phyloP scores from a whole-genome alignment of 2,797 vertebrate genomes.

The Sebastiscus albofasciatus region DNA sequence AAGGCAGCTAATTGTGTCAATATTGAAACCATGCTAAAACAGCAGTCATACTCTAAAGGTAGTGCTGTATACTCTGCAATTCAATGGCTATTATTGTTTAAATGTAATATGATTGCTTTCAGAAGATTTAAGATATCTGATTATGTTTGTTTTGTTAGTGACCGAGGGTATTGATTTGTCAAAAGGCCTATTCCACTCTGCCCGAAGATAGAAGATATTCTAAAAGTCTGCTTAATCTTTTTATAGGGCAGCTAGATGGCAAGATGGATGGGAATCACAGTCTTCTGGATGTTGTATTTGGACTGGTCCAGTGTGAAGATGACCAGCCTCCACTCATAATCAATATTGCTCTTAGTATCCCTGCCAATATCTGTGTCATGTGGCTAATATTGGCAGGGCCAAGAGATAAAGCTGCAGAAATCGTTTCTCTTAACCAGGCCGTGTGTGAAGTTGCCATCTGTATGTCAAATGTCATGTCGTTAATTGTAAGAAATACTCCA shows the following conservation, averaged over 20 bases:
- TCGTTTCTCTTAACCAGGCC: constrained; percentile 17
- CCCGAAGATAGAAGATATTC: not conserved
- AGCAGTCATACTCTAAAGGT: not conserved
- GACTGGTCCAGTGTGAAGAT: not conserved
- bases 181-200: not conserved
- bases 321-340: constrained; percentile 8
- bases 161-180: not conserved
- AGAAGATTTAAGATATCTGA: not conserved
- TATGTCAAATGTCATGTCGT: not conserved
- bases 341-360: constrained; percentile 18
- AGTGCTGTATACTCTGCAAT: not conserved
- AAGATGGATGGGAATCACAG: constrained; percentile 30
- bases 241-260: constrained; percentile 9
- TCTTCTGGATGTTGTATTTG: not conserved
- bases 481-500: not conserved
- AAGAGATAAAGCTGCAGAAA: constrained; percentile 4
- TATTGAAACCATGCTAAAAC: not conserved
- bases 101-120: not conserved
- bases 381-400: constrained; percentile 31
- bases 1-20: not conserved
- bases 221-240: constrained; percentile 19
- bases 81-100: not conserved
- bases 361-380: constrained; percentile 27
- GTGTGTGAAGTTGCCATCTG: constrained; percentile 19
- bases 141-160: constrained; percentile 2